Evolutionary conservation across 2,797 vertebrate genomes (phyloP).

Genomic region (Typhlichthys subterraneus): DNA sequence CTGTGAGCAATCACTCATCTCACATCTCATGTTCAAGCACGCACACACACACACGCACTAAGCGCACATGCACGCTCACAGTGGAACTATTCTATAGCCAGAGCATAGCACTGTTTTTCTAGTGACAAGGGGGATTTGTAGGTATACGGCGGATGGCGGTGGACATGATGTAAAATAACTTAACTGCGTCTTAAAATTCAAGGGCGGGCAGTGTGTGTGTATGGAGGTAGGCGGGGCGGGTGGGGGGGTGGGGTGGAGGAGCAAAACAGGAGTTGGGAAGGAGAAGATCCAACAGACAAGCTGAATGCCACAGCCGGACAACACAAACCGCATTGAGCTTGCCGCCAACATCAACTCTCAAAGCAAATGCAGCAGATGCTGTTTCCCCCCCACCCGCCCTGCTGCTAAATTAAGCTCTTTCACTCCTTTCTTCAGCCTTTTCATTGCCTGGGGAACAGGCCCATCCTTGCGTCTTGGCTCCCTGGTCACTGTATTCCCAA

Average conservation of each 20-base stretch:
- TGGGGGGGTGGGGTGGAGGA: background rate
- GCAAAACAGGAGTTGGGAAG: slow-evolving; percentile 32
- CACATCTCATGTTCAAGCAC: slow-evolving; percentile 35
- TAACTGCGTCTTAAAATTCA: slow-evolving; percentile 68
- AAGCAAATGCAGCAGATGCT: slow-evolving; percentile 47
- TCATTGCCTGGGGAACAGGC: slow-evolving; percentile 40
- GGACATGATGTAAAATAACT: slow-evolving; percentile 77
- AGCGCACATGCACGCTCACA: slow-evolving; percentile 40
- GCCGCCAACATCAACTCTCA: slow-evolving; percentile 66
- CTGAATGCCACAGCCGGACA: slow-evolving; percentile 50
- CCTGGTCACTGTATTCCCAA: slow-evolving; percentile 24
- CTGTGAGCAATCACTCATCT: slow-evolving; percentile 66
- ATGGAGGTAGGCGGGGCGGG: background rate
- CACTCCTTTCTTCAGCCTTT: slow-evolving; percentile 45
- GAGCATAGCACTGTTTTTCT: slow-evolving; percentile 66
- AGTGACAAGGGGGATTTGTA: slow-evolving; percentile 69
- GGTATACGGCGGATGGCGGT: slow-evolving; percentile 29
- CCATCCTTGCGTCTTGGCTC: slow-evolving; percentile 12
- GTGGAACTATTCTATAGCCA: slow-evolving; percentile 58
- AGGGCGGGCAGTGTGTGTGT: background rate
- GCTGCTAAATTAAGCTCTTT: slow-evolving; percentile 56
- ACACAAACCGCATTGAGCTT: slow-evolving; percentile 49
- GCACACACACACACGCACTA: slow-evolving; percentile 12
- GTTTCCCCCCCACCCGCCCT: slow-evolving; percentile 26
- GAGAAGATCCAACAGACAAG: slow-evolving; percentile 55